These are phyloP conservation scores for Unio pictorum DNA, from an alignment of 2,888 invertebrate species.

Conservation along the genomic window DNA sequence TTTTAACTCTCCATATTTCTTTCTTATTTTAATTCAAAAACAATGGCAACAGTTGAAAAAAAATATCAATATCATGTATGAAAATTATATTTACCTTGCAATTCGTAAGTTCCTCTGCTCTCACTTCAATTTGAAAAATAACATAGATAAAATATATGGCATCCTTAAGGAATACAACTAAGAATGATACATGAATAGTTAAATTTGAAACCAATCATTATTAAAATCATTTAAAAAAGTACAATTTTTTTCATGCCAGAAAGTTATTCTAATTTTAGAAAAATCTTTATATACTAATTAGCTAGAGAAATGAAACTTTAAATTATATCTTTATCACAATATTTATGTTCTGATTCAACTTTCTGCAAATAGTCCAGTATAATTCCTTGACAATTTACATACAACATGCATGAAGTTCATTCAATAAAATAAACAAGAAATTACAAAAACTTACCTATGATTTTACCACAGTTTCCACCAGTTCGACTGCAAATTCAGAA, in stretches of 20 bases:
- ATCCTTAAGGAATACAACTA: neutral
- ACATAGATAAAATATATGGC: conserved; percentile 6
- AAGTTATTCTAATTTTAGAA: too few relatives aligned
- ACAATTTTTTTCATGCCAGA: too few relatives aligned
- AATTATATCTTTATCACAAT: too few relatives aligned
- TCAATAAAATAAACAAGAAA: neutral
- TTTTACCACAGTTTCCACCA: conserved; percentile 41
- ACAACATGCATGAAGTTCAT: neutral
- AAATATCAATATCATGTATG: neutral
- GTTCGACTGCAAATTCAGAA: conserved; percentile 35
- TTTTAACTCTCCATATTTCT: too few relatives aligned
- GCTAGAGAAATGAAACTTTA: too few relatives aligned
- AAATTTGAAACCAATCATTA: too few relatives aligned
- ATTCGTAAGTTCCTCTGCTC: conserved; percentile 61
- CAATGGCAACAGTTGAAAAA: neutral
- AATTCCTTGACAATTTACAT: neutral
- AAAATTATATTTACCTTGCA: conserved; percentile 54
- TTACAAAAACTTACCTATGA: conserved; percentile 40
- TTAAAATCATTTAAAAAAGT: too few relatives aligned
- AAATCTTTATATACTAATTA: too few relatives aligned
- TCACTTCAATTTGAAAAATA: conserved; percentile 46
- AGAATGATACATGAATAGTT: too few relatives aligned
- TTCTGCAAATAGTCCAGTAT: too few relatives aligned
- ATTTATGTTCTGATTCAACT: too few relatives aligned
- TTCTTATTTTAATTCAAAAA: too few relatives aligned